A percentile compares a stretch with the other conserved stretches of the same genome.
Evolutionary conservation across 2,797 vertebrate species (phyloP).

Genomic region (Halcyon smyrnensis): DNA sequence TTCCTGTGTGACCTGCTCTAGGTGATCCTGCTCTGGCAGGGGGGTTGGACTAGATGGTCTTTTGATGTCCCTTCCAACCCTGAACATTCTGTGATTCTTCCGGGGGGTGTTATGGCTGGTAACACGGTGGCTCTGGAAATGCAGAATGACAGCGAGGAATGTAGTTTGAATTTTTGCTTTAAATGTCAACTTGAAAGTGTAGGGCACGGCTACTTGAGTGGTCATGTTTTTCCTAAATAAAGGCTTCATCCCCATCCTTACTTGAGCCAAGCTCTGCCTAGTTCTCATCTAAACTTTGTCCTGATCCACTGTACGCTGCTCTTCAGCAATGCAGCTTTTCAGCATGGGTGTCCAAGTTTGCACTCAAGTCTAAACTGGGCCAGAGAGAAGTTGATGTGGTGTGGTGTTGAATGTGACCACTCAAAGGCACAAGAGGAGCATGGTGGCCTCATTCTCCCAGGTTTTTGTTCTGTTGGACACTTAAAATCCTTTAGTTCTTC

Average conservation of each 20-base stretch:
- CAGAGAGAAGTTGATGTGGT: not conserved
- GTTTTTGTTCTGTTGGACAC: not conserved
- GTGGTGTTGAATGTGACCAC: not conserved
- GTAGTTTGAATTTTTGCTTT: not conserved
- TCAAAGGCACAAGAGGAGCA: not conserved
- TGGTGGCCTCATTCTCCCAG: accelerated
- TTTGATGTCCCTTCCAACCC: too few species aligned
- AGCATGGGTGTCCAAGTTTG: not conserved
- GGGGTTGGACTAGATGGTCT: too few species aligned
- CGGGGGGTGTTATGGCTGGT: not conserved
- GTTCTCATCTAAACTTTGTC: not conserved
- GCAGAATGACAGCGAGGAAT: not conserved
- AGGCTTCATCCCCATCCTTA: not conserved
- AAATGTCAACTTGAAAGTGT: not conserved
- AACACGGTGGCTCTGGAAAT: not conserved
- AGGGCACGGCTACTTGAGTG: not conserved
- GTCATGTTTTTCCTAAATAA: not conserved
- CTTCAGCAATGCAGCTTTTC: not conserved
- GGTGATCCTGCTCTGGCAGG: too few species aligned
- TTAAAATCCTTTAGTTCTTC: not conserved
- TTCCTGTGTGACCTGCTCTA: too few species aligned
- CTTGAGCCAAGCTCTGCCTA: not conserved
- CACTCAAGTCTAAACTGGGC: not conserved
- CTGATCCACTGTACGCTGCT: not conserved
- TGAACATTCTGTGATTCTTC: not conserved